phyloP scores from a whole-genome alignment of 2,113 vertebrate genomes.

The Burhinus bistriatus region DNA sequence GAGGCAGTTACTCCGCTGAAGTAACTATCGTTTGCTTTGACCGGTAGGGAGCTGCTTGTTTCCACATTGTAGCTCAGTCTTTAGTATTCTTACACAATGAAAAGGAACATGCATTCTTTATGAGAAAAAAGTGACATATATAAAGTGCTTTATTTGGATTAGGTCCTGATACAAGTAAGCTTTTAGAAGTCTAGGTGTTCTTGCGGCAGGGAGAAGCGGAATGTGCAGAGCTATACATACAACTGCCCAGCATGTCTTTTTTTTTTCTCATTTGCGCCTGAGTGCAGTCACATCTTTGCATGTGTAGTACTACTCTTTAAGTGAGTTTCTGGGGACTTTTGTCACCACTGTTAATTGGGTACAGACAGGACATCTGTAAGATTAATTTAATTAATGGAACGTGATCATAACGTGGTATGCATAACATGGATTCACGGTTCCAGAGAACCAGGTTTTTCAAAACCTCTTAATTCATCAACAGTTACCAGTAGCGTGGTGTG shows the following conservation, averaged over 20 bases:
- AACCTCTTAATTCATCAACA: not conserved
- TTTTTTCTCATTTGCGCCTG: not conserved
- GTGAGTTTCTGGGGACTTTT: not conserved
- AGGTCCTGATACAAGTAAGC: not conserved
- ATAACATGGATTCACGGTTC: not conserved
- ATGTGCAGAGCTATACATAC: not conserved
- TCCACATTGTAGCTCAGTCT: not conserved
- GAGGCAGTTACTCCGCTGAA: not conserved
- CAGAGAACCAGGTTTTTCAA: not conserved
- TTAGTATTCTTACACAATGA: not conserved
- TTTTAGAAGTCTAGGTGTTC: not conserved
- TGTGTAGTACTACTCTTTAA: not conserved
- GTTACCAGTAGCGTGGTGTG: rapidly evolving
- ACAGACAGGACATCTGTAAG: not conserved
- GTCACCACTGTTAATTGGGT: not conserved
- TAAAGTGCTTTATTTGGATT: not conserved
- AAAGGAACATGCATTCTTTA: not conserved
- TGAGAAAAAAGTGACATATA: not conserved
- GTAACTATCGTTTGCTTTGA: not conserved
- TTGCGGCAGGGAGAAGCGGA: not conserved
- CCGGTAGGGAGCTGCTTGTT: not conserved
- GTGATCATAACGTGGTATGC: rapidly evolving
- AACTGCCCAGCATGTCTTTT: rapidly evolving
- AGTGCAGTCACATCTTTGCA: not conserved
- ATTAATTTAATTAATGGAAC: not conserved